These are phyloP conservation scores for Tigriopus californicus DNA, from an alignment of 2,888 invertebrate genomes.

Conservation along the genomic window DNA sequence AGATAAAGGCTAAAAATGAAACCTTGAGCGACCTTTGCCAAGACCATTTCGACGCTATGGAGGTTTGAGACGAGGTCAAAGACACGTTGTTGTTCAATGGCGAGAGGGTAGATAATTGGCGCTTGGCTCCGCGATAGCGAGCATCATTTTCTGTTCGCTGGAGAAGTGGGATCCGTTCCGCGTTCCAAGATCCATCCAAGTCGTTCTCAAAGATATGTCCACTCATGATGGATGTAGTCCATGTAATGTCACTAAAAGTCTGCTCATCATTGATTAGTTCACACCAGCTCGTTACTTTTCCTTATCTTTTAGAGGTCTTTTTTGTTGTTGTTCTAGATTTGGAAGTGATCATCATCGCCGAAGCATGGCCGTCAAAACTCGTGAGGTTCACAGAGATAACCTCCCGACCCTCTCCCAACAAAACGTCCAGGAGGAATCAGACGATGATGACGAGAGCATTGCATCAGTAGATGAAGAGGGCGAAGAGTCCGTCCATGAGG, in stretches of 20 bases:
- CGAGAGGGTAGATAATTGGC: background rate
- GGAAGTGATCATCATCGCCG: no score
- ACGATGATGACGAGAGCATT: background rate
- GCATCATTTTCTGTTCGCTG: background rate
- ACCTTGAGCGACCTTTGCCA: background rate
- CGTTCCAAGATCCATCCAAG: background rate
- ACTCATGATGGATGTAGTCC: no score
- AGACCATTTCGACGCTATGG: background rate
- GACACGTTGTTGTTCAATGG: background rate
- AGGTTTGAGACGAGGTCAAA: background rate
- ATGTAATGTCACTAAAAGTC: no score
- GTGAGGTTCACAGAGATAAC: background rate
- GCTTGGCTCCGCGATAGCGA: background rate
- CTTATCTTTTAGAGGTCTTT: no score
- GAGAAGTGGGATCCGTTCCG: background rate
- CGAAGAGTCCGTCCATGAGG: slow-evolving; percentile 4
- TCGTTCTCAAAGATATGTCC: background rate
- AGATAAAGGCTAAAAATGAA: background rate
- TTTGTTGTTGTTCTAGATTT: no score
- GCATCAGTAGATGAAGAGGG: slow-evolving; percentile 12
- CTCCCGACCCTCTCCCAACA: background rate
- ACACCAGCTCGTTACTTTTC: no score
- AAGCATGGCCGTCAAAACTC: no score
- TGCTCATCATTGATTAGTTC: no score
- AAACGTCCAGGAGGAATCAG: background rate